Evolutionary conservation across 1,140 invertebrate species (phyloP).

Genomic region (Drusus annulatus): DNA sequence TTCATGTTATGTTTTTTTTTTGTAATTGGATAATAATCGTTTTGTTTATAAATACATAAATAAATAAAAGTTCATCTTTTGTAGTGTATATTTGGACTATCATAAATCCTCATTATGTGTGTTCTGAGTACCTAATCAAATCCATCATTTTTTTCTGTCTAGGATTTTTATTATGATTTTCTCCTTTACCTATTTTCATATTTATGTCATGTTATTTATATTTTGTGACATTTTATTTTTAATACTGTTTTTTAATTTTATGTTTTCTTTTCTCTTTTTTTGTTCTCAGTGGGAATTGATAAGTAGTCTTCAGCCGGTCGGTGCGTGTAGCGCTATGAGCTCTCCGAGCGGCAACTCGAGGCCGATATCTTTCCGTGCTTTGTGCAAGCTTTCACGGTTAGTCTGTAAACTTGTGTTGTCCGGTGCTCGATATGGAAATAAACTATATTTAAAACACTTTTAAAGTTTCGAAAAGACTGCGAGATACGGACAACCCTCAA

Average conservation of each 20-base stretch:
- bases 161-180: no score
- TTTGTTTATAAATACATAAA: no score
- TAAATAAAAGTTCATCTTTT: no score
- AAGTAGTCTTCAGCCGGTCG: background rate
- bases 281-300: slow-evolving; percentile 2
- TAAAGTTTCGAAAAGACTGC: background rate
- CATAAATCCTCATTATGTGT: no score
- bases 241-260: background rate
- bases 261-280: background rate
- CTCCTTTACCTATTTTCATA: background rate
- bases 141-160: no score
- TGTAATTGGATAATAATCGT: no score
- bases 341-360: background rate
- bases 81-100: no score
- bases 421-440: no score
- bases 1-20: no score
- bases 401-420: background rate
- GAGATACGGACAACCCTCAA: background rate
- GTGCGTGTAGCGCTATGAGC: background rate
- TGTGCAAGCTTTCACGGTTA: background rate
- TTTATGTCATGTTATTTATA: background rate
- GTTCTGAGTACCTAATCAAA: no score
- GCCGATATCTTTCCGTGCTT: slow-evolving; percentile 4
- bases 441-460: no score
- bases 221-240: background rate